Evolutionary conservation across 1,140 invertebrate genomes (phyloP).

Genomic region (Periplaneta americana): DNA sequence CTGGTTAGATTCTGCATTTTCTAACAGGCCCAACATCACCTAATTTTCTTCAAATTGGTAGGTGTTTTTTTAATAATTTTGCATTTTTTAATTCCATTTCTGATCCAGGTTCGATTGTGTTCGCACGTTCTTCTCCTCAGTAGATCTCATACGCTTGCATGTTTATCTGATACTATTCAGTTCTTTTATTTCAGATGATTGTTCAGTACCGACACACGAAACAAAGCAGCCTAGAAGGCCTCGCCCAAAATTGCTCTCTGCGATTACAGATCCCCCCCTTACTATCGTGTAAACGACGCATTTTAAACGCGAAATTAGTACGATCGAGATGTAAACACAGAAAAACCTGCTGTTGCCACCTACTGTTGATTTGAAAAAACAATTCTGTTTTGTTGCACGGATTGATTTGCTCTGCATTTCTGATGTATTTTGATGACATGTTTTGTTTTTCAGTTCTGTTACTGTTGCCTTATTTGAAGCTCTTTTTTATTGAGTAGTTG

Average conservation of each 20-base stretch:
- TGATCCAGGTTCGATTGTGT: background rate
- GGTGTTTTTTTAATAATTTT: slow-evolving; percentile 13
- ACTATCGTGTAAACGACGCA: background rate
- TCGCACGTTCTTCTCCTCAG: background rate
- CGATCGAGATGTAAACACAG: background rate
- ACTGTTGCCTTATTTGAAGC: background rate
- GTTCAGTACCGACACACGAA: background rate
- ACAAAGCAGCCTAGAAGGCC: background rate
- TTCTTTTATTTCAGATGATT: background rate
- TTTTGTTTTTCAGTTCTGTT: background rate
- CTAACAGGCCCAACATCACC: slow-evolving; percentile 17
- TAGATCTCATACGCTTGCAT: background rate
- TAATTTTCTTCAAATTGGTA: slow-evolving; percentile 22
- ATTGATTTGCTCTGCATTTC: background rate
- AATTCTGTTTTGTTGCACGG: background rate
- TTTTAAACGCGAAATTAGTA: background rate
- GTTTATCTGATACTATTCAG: background rate
- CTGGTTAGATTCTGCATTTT: slow-evolving; percentile 21
- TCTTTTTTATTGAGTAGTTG: background rate
- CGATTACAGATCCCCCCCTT: too few relatives aligned
- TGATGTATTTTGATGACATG: background rate
- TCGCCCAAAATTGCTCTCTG: background rate
- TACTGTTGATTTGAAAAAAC: background rate
- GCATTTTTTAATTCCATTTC: background rate
- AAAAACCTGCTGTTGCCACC: background rate